These are phyloP conservation scores for Ricordea florida DNA, from an alignment of 92 coral and sea anemone genomes.

Conservation along the genomic window DNA sequence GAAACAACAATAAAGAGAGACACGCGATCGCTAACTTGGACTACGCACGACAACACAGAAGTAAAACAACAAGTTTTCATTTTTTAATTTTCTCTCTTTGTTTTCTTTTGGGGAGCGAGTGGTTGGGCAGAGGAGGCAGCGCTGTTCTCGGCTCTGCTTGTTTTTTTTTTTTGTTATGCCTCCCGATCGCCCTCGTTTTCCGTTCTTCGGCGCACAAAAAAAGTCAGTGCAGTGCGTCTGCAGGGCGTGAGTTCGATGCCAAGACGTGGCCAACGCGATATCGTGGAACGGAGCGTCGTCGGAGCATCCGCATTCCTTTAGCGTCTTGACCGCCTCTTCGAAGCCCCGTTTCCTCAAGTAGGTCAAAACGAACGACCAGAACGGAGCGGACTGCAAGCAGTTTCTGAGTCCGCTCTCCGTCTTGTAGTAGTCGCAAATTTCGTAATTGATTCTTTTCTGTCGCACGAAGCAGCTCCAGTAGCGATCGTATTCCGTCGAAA, in stretches of 20 bases:
- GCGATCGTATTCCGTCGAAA: not conserved
- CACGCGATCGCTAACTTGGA: no score
- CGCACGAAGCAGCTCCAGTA: constrained; percentile 6
- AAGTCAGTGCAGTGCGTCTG: not conserved
- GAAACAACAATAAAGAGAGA: not conserved
- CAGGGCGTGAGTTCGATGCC: not conserved
- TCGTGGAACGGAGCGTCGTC: not conserved
- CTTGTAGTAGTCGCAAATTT: not conserved
- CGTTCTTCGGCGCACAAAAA: no score
- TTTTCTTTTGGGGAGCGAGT: no score
- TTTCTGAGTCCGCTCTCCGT: not conserved
- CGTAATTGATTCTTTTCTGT: not conserved
- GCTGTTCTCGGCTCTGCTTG: no score
- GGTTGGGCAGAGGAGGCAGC: no score
- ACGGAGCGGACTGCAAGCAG: not conserved
- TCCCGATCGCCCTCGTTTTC: no score
- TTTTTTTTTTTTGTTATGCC: no score
- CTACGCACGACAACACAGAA: no score
- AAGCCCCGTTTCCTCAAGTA: not conserved
- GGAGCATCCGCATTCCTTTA: not conserved
- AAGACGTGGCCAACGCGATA: not conserved
- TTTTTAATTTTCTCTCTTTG: no score
- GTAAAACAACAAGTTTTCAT: no score
- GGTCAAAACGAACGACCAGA: not conserved
- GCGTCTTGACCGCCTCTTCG: not conserved